phyloP scores from a whole-genome alignment of 2,113 vertebrate genomes.

The Eretmodus cyanostictus region DNA sequence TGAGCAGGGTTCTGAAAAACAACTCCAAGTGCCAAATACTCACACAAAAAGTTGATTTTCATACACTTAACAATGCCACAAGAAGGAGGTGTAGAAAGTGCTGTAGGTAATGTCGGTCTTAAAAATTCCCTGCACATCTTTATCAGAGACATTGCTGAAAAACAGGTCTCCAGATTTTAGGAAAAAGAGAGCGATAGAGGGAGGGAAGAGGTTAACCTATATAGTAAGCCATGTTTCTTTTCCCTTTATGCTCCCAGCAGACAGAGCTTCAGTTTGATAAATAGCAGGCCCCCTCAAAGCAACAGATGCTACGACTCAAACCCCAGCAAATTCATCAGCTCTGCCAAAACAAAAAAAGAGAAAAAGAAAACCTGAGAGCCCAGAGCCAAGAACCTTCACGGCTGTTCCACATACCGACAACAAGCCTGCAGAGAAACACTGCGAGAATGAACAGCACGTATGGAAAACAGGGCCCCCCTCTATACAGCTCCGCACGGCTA shows the following conservation, averaged over 20 bases:
- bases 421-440: slow-evolving; percentile 18
- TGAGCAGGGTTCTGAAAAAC: slow-evolving; percentile 25
- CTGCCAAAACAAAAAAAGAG: background rate
- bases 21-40: slow-evolving; percentile 28
- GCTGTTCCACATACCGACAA: slow-evolving; percentile 46
- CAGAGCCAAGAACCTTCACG: slow-evolving; percentile 10
- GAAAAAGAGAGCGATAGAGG: background rate
- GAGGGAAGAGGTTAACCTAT: slow-evolving; percentile 42
- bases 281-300: slow-evolving; percentile 63
- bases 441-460: slow-evolving; percentile 1
- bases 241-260: slow-evolving; percentile 48
- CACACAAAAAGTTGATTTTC: background rate
- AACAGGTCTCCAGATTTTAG: slow-evolving; percentile 30
- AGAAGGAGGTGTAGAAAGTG: background rate
- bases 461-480: slow-evolving; percentile 31
- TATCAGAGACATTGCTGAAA: slow-evolving; percentile 17
- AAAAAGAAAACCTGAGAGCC: background rate
- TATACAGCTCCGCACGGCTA: background rate
- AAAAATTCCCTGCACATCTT: background rate
- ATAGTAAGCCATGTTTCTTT: slow-evolving; percentile 51
- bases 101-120: background rate
- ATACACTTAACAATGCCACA: background rate
- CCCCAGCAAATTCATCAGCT: slow-evolving; percentile 44
- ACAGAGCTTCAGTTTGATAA: slow-evolving; percentile 62
- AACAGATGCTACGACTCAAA: slow-evolving; percentile 66